phyloP scores from a whole-genome alignment of 2,797 vertebrate genomes.

The Naso thynnoides region DNA sequence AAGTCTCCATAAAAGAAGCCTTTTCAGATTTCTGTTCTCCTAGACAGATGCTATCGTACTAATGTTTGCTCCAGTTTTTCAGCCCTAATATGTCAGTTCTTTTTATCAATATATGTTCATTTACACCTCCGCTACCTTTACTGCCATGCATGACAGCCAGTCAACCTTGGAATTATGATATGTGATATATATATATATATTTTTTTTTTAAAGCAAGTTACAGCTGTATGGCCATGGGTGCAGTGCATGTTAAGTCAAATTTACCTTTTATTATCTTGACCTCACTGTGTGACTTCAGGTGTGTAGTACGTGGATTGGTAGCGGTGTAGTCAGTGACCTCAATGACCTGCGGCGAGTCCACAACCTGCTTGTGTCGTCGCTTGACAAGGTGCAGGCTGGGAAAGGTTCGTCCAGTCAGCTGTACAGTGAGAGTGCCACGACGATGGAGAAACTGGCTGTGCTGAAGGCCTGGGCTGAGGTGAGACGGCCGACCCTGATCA shows the following conservation, averaged over 20 bases:
- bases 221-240: not conserved
- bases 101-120: conserved; percentile 37
- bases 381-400: conserved; percentile 97
- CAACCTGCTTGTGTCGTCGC: conserved; percentile 96
- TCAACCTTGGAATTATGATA: conserved; percentile 24
- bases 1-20: conserved; percentile 10
- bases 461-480: conserved; percentile 99
- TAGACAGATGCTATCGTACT: no score
- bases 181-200: conserved; percentile 8
- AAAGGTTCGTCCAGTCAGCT: conserved; percentile 95
- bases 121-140: not conserved
- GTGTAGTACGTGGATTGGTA: conserved; percentile 98
- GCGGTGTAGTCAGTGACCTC: conserved; percentile 97
- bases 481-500: conserved; percentile 33
- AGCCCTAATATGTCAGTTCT: conserved; percentile 6
- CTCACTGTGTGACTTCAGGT: conserved; percentile 83
- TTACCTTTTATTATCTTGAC: not conserved
- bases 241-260: not conserved
- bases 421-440: conserved; percentile 97
- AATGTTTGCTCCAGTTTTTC: conserved; percentile 10
- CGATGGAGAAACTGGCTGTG: conserved; percentile 98
- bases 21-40: not conserved
- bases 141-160: conserved; percentile 4
- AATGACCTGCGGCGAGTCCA: conserved; percentile 98
- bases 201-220: conserved; percentile 8